These are phyloP conservation scores for Oedothorax gibbosus DNA, from an alignment of 1,140 invertebrate species.

Conservation along the genomic window DNA sequence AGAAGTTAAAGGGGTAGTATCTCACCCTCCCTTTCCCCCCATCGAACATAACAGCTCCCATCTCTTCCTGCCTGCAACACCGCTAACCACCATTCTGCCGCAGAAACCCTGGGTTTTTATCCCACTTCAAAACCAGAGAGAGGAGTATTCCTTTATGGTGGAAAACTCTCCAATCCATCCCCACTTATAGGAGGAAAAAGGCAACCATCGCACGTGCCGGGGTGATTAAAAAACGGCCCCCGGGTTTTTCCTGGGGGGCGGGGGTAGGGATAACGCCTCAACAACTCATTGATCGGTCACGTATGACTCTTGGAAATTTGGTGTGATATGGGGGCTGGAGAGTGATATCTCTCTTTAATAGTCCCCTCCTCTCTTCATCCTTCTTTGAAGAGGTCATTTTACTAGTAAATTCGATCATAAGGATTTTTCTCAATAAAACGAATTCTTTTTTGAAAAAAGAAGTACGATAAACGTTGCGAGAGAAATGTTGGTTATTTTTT, in stretches of 20 bases:
- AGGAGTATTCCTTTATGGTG: constrained; percentile 28
- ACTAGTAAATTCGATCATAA: constrained; percentile 38
- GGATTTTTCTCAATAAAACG: constrained; percentile 29
- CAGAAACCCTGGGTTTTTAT: not conserved
- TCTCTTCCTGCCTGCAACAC: constrained; percentile 12
- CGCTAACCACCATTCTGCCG: constrained; percentile 22
- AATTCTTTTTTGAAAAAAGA: not conserved
- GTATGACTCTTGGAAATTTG: constrained; percentile 34
- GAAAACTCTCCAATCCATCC: constrained; percentile 11
- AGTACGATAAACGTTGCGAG: constrained; percentile 9
- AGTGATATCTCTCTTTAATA: constrained; percentile 36
- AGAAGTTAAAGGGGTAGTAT: not conserved
- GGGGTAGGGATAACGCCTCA: constrained; percentile 34
- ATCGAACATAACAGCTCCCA: constrained; percentile 7
- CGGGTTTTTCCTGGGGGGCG: not conserved
- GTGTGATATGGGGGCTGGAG: constrained; percentile 10
- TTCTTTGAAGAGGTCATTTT: constrained; percentile 39
- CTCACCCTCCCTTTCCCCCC: not conserved
- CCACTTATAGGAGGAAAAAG: constrained; percentile 31
- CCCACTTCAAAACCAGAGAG: constrained; percentile 20
- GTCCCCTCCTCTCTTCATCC: not conserved
- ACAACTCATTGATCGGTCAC: constrained; percentile 55
- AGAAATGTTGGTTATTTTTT: not conserved
- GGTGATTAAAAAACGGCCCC: constrained; percentile 50
- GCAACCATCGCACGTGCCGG: constrained; percentile 46